Percentiles rank a stretch among this genome's conserved stretches.
These are phyloP conservation scores for Sinocyclocheilus anophthalmus DNA, from an alignment of 2,113 vertebrate genomes.

Conservation along the genomic window DNA sequence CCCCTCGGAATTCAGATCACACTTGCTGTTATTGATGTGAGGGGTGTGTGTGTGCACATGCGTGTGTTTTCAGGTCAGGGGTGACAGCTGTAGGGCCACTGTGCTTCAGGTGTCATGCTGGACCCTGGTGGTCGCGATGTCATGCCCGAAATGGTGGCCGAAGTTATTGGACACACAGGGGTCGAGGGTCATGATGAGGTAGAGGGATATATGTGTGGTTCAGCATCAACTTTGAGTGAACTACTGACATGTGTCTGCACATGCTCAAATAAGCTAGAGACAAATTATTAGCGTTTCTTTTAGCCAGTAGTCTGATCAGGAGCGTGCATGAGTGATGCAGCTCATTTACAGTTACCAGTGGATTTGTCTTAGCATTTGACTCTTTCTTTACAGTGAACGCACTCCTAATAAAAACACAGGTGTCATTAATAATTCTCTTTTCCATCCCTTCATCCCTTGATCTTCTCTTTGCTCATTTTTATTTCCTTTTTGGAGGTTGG, in stretches of 20 bases:
- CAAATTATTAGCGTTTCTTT: conserved; percentile 72
- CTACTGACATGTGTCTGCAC: conserved; percentile 39
- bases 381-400: neutral
- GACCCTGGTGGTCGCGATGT: conserved; percentile 50
- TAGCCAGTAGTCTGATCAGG: conserved; percentile 33
- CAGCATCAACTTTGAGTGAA: conserved; percentile 73
- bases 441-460: neutral
- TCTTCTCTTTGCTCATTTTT: conserved; percentile 29
- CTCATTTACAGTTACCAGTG: neutral
- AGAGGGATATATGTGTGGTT: conserved; percentile 53
- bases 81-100: conserved; percentile 31
- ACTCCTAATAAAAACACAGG: conserved; percentile 2
- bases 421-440: conserved; percentile 35
- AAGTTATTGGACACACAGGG: conserved; percentile 63
- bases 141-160: conserved; percentile 49
- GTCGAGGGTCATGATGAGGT: conserved; percentile 65
- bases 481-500: neutral
- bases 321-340: neutral
- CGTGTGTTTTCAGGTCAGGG: conserved; percentile 39
- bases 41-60: neutral
- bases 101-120: conserved; percentile 38
- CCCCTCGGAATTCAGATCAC: conserved; percentile 1
- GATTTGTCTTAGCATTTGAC: conserved; percentile 2
- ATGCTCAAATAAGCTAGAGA: conserved; percentile 51
- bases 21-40: conserved; percentile 25